A percentile compares a stretch with the other conserved stretches of the same genome.
These are phyloP conservation scores for Myotis vivesi DNA, from an alignment of 2,797 vertebrate species.

Conservation along the genomic window DNA sequence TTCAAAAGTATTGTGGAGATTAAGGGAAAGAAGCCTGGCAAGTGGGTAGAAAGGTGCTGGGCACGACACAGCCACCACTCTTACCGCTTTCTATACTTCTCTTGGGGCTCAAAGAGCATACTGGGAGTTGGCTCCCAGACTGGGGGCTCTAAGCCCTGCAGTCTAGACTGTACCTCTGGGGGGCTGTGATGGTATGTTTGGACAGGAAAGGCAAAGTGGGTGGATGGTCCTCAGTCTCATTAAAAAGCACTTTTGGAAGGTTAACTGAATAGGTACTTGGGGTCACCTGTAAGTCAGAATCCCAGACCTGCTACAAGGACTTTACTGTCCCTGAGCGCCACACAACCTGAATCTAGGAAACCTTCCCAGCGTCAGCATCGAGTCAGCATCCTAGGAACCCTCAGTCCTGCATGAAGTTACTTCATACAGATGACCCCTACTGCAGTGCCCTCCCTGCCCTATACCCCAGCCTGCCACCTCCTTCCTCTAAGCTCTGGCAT, in stretches of 20 bases:
- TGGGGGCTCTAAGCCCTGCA: background rate
- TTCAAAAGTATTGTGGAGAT: background rate
- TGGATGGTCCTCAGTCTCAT: background rate
- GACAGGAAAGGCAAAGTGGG: background rate
- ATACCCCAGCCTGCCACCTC: background rate
- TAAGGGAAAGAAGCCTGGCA: background rate
- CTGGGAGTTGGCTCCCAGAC: background rate
- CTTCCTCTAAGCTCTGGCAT: background rate
- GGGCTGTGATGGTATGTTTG: background rate
- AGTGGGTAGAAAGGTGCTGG: background rate
- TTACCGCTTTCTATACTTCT: background rate
- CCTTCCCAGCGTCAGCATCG: background rate
- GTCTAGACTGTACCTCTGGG: background rate
- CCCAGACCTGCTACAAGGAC: background rate
- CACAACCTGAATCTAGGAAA: background rate
- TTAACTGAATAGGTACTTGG: background rate
- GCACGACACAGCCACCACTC: background rate
- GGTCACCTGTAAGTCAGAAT: background rate
- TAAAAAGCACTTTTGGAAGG: no score
- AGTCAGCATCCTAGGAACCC: background rate
- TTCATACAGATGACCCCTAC: background rate
- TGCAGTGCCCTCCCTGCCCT: background rate
- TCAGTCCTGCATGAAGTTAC: background rate
- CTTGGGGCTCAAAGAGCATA: background rate
- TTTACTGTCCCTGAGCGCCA: fast-evolving